A percentile compares a stretch with the other conserved stretches of the same genome.
Conservation (phyloP, 2,888 invertebrate species). For the Brachylomia viminalis region DNA sequence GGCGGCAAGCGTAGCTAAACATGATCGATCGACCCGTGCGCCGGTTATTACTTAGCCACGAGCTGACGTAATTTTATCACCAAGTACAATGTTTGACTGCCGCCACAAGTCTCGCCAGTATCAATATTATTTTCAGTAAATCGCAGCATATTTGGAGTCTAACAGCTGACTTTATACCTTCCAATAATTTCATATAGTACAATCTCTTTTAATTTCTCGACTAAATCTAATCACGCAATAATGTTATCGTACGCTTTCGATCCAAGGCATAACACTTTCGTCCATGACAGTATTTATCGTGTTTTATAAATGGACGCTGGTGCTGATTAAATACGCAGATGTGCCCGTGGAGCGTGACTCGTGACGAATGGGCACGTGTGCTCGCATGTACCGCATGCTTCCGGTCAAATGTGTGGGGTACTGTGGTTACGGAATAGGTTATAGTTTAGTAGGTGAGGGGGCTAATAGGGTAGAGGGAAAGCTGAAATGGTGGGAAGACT, state of each 20-base stretch:
- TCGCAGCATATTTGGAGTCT: neutral
- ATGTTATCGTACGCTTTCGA: slow-evolving; percentile 69
- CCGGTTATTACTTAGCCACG: too few relatives aligned
- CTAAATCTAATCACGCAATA: slow-evolving; percentile 60
- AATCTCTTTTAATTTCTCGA: slow-evolving; percentile 40
- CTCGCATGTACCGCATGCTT: slow-evolving; percentile 51
- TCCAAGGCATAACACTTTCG: slow-evolving; percentile 65
- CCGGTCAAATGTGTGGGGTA: slow-evolving; percentile 42
- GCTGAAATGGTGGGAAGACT: neutral
- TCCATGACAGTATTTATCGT: slow-evolving; percentile 81
- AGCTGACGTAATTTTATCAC: neutral
- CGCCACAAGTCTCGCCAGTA: too few relatives aligned
- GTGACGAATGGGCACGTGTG: slow-evolving; percentile 80
- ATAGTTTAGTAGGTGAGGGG: neutral
- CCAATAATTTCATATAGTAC: slow-evolving; percentile 5
- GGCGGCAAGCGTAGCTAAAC: too few relatives aligned
- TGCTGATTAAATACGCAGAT: slow-evolving; percentile 80
- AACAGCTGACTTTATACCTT: neutral
- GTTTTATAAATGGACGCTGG: slow-evolving; percentile 80
- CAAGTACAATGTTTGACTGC: neutral
- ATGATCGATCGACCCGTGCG: too few relatives aligned
- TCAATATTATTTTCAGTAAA: neutral
- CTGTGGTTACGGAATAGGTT: neutral
- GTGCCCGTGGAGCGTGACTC: slow-evolving; percentile 71
- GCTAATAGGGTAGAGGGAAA: neutral